These are phyloP conservation scores for Chloropsis hardwickii DNA, from an alignment of 2,113 vertebrate genomes.

Conservation along the genomic window DNA sequence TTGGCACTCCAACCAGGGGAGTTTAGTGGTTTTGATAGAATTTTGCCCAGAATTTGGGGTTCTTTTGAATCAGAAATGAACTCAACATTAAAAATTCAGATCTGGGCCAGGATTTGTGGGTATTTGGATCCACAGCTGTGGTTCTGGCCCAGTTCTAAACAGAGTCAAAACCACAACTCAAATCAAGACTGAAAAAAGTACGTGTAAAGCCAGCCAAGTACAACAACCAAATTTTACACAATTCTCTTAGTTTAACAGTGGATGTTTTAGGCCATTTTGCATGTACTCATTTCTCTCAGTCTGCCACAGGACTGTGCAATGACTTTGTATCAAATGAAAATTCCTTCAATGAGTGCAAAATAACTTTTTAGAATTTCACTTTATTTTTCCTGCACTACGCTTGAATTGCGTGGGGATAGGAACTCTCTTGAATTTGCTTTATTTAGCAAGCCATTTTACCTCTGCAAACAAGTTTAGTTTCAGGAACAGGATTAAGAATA, in stretches of 20 bases:
- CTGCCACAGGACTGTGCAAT: not conserved
- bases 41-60: not conserved
- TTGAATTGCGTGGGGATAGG: not conserved
- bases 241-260: not conserved
- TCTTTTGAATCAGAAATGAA: slow-evolving; percentile 26
- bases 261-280: not conserved
- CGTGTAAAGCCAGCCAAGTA: not conserved
- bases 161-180: slow-evolving; percentile 3
- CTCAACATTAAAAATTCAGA: slow-evolving; percentile 1
- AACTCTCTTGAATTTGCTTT: not conserved
- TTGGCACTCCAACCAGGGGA: not conserved
- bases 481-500: not conserved
- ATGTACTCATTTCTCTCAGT: not conserved
- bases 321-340: not conserved
- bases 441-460: not conserved
- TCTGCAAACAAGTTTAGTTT: not conserved
- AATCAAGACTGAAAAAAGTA: not conserved
- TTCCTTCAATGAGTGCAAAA: not conserved
- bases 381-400: not conserved
- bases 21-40: slow-evolving; percentile 14
- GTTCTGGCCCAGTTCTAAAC: slow-evolving; percentile 1
- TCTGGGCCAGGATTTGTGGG: not conserved
- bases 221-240: not conserved
- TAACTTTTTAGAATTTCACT: not conserved
- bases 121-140: not conserved